A percentile compares a stretch with the other conserved stretches of the same genome.
Evolutionary conservation across 1,140 invertebrate genomes (phyloP).

Genomic region (Cyclina sinensis): DNA sequence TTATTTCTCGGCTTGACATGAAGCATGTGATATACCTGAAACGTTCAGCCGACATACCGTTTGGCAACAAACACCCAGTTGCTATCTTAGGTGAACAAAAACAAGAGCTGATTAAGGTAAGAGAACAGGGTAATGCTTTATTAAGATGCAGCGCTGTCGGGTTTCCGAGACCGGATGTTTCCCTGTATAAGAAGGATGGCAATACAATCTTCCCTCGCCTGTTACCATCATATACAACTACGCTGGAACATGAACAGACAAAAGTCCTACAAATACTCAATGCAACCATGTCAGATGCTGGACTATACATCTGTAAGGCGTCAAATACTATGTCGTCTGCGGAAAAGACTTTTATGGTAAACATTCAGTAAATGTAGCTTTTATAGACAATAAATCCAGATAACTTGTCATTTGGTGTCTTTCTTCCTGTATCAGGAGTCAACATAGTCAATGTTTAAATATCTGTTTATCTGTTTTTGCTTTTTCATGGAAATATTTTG

Average conservation of each 20-base stretch:
- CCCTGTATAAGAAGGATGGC: slow-evolving; percentile 15
- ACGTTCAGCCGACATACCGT: background rate
- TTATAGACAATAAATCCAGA: no score
- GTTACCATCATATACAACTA: background rate
- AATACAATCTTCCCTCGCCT: background rate
- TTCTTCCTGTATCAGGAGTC: no score
- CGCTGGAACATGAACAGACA: background rate
- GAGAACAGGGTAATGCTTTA: background rate
- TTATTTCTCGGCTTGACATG: slow-evolving; percentile 16
- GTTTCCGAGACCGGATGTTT: background rate
- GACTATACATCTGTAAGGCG: slow-evolving; percentile 34
- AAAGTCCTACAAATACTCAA: slow-evolving; percentile 47
- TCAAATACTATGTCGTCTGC: background rate
- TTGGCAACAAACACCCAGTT: background rate
- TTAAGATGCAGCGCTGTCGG: slow-evolving; percentile 15
- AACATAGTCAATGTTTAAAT: no score
- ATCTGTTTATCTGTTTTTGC: no score
- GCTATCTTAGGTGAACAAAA: background rate
- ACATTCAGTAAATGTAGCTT: background rate
- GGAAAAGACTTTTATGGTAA: background rate
- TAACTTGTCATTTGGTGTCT: no score
- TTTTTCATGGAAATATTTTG: no score
- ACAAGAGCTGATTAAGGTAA: background rate
- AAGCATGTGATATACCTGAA: slow-evolving; percentile 17
- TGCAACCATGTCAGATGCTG: background rate